Evolutionary conservation across 2,113 vertebrate species (phyloP).

Genomic region (Rhinopomastus cyanomelas): DNA sequence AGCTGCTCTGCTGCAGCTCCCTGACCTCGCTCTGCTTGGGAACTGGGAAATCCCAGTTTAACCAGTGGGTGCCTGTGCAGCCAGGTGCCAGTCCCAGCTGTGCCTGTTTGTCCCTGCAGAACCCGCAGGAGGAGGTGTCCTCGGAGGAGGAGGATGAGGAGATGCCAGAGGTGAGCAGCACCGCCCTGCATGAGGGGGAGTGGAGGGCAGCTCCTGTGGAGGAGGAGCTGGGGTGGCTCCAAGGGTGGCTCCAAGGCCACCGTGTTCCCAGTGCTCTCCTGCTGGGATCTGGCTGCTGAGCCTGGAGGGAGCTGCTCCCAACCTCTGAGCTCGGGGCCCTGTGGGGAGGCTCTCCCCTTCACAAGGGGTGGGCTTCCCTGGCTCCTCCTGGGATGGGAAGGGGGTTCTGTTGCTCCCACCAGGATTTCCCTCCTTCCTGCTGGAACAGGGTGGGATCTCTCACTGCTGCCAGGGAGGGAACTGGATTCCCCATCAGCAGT

Average conservation of each 20-base stretch:
- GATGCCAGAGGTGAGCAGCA: constrained; percentile 76
- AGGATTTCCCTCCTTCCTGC: too few species aligned
- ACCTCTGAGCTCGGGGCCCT: neutral
- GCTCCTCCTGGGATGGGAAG: too few species aligned
- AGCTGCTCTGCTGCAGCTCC: neutral
- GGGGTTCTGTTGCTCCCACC: too few species aligned
- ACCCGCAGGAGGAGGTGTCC: constrained; percentile 78
- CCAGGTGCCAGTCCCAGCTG: constrained; percentile 27
- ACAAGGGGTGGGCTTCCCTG: too few species aligned
- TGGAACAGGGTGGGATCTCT: too few species aligned
- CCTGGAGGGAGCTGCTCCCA: accelerated
- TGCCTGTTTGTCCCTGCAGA: constrained; percentile 31
- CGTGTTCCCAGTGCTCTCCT: accelerated
- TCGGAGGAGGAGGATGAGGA: constrained; percentile 83
- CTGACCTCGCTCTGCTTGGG: neutral
- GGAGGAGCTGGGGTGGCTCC: neutral
- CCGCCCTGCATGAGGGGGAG: neutral
- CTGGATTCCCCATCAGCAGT: too few species aligned
- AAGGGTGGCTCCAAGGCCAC: accelerated
- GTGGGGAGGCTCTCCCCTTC: too few species aligned
- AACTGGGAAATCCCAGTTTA: neutral
- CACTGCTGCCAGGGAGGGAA: too few species aligned
- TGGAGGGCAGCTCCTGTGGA: neutral
- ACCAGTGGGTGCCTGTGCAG: constrained; percentile 14
- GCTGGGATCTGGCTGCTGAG: neutral